Percentiles rank a stretch among this genome's conserved stretches.
Evolutionary conservation across 2,888 invertebrate species (phyloP).

Genomic region (Lithophane socia): DNA sequence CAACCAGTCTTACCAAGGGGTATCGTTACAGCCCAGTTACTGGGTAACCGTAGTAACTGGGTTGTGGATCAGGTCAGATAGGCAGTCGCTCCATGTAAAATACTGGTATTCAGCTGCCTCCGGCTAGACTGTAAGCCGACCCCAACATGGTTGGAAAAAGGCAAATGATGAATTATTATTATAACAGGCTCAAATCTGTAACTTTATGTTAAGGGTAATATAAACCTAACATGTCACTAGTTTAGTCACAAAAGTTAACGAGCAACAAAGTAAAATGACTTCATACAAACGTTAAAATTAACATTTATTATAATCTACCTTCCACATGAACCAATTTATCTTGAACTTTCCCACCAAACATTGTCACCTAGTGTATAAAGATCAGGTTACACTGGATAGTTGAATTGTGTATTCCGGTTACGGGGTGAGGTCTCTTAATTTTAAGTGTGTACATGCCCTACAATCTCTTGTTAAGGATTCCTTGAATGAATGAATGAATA

Average conservation of each 20-base stretch:
- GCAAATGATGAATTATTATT: neutral
- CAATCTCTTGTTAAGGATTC: conserved; percentile 57
- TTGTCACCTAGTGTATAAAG: neutral
- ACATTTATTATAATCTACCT: conserved; percentile 61
- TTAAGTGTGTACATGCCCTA: conserved; percentile 59
- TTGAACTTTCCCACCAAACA: conserved; percentile 6
- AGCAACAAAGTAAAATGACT: conserved; percentile 59
- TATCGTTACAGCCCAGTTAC: too few relatives aligned
- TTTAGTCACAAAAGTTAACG: conserved; percentile 53
- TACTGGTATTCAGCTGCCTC: too few relatives aligned
- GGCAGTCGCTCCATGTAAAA: too few relatives aligned
- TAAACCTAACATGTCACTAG: conserved; percentile 38
- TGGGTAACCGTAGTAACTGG: too few relatives aligned
- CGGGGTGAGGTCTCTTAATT: conserved; percentile 48
- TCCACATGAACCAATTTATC: conserved; percentile 8
- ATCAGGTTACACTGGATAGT: conserved; percentile 36
- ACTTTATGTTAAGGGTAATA: conserved; percentile 8
- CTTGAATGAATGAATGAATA: too few relatives aligned
- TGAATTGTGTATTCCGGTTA: conserved; percentile 47
- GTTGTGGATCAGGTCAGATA: too few relatives aligned
- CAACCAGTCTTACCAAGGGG: too few relatives aligned
- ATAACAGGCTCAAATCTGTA: conserved; percentile 16
- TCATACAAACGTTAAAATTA: conserved; percentile 63
- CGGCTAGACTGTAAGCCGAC: too few relatives aligned
- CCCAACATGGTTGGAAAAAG: too few relatives aligned